phyloP scores from a whole-genome alignment of 2,113 vertebrate species.

The Dromiciops gliroides region DNA sequence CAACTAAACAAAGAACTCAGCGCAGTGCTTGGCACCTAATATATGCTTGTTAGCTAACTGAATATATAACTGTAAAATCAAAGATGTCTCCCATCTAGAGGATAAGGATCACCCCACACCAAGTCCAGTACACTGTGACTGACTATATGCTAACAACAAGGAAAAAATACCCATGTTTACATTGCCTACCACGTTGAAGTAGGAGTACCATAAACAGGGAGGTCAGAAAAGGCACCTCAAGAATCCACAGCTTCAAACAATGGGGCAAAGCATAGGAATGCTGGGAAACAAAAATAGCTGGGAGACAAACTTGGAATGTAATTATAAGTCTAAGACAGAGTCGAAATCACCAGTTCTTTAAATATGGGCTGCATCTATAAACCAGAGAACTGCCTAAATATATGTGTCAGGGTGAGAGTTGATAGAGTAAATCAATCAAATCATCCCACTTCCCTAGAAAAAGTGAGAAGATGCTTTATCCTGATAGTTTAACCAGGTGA shows the following conservation, averaged over 20 bases:
- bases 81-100: not conserved
- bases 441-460: too few species aligned
- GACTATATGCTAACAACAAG: not conserved
- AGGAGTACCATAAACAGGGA: not conserved
- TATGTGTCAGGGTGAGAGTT: too few species aligned
- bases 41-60: not conserved
- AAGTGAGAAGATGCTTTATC: too few species aligned
- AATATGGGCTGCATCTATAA: too few species aligned
- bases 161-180: not conserved
- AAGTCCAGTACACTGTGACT: not conserved
- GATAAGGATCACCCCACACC: not conserved
- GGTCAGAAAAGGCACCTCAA: not conserved
- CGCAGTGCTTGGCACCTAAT: not conserved
- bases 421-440: too few species aligned
- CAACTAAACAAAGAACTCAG: not conserved
- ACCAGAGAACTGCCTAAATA: too few species aligned
- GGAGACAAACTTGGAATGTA: too few species aligned
- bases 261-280: not conserved
- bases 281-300: too few species aligned
- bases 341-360: too few species aligned
- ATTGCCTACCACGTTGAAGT: not conserved
- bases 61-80: not conserved
- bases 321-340: too few species aligned
- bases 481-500: too few species aligned
- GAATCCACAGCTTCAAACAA: not conserved